Percentiles rank a stretch among this genome's conserved stretches.
Evolutionary conservation across 2,888 invertebrate species (phyloP).

Genomic region (Tubulanus polymorphus): DNA sequence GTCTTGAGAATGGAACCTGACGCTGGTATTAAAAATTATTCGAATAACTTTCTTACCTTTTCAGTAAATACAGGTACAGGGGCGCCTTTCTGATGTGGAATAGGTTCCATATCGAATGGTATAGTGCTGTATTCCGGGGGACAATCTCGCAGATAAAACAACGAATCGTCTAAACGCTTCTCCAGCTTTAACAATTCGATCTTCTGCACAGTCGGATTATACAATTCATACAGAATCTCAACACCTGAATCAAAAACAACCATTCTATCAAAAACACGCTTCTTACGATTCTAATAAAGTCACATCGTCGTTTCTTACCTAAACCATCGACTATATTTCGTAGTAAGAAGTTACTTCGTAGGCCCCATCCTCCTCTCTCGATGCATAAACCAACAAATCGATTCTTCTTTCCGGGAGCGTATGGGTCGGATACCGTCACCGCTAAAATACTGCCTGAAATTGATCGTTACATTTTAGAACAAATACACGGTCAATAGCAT

Average conservation of each 20-base stretch:
- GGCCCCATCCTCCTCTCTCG: conserved; percentile 73
- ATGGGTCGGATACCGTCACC: conserved; percentile 79
- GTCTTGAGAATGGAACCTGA: too few relatives aligned
- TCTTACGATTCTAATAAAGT: too few relatives aligned
- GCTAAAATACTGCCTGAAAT: conserved; percentile 77
- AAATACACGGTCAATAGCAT: too few relatives aligned
- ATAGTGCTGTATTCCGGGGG: conserved; percentile 88
- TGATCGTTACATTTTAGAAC: too few relatives aligned
- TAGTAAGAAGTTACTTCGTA: conserved; percentile 79
- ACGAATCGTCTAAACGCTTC: conserved; percentile 82
- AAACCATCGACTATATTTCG: conserved; percentile 91
- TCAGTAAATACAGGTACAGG: conserved; percentile 70
- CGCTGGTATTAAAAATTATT: conserved; percentile 1
- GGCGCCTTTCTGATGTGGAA: conserved; percentile 69
- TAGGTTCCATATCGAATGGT: conserved; percentile 84
- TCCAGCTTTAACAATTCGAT: conserved; percentile 89
- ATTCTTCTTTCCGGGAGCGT: conserved; percentile 77
- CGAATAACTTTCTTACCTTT: conserved; percentile 45
- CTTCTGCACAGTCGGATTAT: conserved; percentile 85
- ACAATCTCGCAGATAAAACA: conserved; percentile 83
- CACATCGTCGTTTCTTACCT: too few relatives aligned
- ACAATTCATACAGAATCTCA: conserved; percentile 78
- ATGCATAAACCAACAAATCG: conserved; percentile 95
- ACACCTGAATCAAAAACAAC: conserved; percentile 56
- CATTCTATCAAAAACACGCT: too few relatives aligned